Conservation (phyloP, 2,888 invertebrate genomes). For the Noctua janthe region DNA sequence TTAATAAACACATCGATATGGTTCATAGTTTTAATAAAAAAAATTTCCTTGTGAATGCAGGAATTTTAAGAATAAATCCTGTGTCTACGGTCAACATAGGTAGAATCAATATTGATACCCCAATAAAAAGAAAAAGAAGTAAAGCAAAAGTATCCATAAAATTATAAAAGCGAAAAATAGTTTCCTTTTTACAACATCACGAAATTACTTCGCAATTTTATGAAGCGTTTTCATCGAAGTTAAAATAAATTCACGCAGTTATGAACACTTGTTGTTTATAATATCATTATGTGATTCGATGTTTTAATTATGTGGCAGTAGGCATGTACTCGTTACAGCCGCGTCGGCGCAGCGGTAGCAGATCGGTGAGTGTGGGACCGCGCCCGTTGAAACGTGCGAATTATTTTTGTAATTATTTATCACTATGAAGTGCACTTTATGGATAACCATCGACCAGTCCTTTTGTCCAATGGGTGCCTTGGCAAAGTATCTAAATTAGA, state of each 20-base stretch:
- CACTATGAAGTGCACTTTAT: neutral
- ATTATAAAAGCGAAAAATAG: slow-evolving; percentile 21
- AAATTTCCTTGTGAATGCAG: neutral
- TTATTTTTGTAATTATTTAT: neutral
- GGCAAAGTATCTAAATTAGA: neutral
- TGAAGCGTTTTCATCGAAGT: slow-evolving; percentile 13
- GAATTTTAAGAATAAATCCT: neutral
- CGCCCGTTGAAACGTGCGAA: neutral
- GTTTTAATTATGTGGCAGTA: slow-evolving; percentile 53
- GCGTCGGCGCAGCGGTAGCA: neutral
- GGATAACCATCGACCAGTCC: neutral
- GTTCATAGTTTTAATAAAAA: neutral
- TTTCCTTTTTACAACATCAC: slow-evolving; percentile 16
- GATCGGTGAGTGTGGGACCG: neutral
- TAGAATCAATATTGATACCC: slow-evolving; percentile 13
- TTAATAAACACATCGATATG: neutral
- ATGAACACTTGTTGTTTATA: slow-evolving; percentile 27
- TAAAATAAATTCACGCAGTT: slow-evolving; percentile 42
- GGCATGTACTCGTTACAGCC: neutral
- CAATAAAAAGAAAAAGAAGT: neutral
- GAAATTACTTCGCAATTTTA: slow-evolving; percentile 30
- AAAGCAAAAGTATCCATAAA: neutral
- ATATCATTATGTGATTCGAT: slow-evolving; percentile 11
- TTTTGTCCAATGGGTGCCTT: neutral
- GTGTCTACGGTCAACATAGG: neutral